These are phyloP conservation scores for Cebidichthys violaceus DNA, from an alignment of 2,113 vertebrate genomes.

Conservation along the genomic window DNA sequence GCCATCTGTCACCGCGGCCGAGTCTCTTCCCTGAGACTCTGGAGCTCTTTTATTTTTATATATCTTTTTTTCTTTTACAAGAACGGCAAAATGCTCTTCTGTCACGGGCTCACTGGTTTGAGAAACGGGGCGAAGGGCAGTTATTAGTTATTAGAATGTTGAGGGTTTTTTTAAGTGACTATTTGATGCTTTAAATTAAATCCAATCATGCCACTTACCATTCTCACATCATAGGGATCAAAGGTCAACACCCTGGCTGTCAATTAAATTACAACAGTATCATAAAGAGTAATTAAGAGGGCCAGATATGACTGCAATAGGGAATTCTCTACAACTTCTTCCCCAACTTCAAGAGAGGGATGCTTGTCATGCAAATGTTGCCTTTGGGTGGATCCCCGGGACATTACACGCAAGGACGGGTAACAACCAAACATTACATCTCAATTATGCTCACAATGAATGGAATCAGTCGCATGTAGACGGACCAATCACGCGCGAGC, in stretches of 20 bases:
- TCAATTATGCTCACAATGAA: not conserved
- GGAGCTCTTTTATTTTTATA: not conserved
- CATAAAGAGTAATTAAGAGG: not conserved
- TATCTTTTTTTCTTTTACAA: too few relatives aligned
- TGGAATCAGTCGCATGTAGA: not conserved
- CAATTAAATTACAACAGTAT: not conserved
- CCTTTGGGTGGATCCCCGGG: not conserved
- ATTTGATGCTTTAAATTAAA: too few relatives aligned
- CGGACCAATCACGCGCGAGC: not conserved
- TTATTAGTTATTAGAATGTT: too few relatives aligned
- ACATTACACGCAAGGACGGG: not conserved
- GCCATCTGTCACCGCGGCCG: constrained; percentile 60
- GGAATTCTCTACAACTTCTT: not conserved
- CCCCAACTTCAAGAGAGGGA: not conserved
- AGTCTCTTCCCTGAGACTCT: not conserved
- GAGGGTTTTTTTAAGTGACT: too few relatives aligned
- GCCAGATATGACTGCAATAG: not conserved
- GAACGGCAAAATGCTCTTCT: too few relatives aligned
- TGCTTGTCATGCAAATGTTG: not conserved
- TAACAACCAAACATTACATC: not conserved
- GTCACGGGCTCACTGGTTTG: not conserved
- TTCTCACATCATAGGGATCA: not conserved
- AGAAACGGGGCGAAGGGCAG: constrained; percentile 12
- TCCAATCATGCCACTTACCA: not conserved
- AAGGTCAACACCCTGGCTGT: constrained; percentile 1